A percentile compares a stretch with the other conserved stretches of the same genome.
phyloP scores from a whole-genome alignment of 2,113 vertebrate genomes.

The Oriolus oriolus region DNA sequence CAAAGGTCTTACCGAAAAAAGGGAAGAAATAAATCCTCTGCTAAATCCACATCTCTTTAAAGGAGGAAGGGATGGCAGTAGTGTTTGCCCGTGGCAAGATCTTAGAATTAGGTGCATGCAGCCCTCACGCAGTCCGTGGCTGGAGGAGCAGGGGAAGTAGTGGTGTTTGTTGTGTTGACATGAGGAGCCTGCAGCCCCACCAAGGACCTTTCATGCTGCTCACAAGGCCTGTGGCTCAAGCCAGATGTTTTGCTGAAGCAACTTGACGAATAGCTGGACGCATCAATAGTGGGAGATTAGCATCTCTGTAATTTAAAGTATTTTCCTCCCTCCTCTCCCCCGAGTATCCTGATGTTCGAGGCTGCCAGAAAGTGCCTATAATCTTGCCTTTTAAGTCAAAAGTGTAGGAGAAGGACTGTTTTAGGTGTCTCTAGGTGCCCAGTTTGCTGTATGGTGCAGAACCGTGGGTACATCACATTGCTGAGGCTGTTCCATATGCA shows the following conservation, averaged over 20 bases:
- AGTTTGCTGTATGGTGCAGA: background rate
- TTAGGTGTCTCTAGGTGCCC: constrained; percentile 13
- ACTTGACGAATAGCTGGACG: background rate
- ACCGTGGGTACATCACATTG: background rate
- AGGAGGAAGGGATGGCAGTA: background rate
- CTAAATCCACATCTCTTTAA: background rate
- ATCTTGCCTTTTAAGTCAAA: constrained; percentile 38
- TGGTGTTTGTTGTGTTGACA: background rate
- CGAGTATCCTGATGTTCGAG: background rate
- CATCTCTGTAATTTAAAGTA: constrained; percentile 45
- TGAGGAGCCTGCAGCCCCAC: background rate
- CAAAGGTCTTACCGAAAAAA: background rate
- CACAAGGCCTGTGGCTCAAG: background rate
- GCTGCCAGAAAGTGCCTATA: constrained; percentile 15
- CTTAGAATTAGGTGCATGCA: accelerated
- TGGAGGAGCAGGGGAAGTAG: accelerated
- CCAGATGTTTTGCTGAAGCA: background rate
- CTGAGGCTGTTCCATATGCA: constrained; percentile 12
- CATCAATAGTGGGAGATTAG: constrained; percentile 23
- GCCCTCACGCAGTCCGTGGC: accelerated
- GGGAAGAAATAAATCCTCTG: background rate
- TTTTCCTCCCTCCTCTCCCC: constrained; percentile 34
- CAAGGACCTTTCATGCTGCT: background rate
- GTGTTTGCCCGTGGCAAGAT: background rate
- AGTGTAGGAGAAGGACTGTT: background rate